Conservation (phyloP, 2,797 vertebrate species). For the Mastacembelus armatus region DNA sequence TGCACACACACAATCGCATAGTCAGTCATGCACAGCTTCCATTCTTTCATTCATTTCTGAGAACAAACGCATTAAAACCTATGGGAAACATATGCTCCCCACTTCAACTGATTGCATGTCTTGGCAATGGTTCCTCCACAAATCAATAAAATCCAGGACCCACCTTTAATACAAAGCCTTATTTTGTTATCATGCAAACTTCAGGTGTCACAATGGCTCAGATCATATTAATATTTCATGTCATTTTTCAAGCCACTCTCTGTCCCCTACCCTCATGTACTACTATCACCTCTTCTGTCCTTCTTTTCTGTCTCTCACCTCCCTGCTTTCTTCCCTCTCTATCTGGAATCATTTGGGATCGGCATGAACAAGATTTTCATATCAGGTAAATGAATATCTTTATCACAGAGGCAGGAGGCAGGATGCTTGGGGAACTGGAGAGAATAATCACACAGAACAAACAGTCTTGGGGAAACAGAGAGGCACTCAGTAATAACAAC, state of each 20-base stretch:
- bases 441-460: conserved; percentile 82
- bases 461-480: conserved; percentile 75
- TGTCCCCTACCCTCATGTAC: conserved; percentile 13
- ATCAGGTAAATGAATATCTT: conserved; percentile 84
- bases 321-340: conserved; percentile 49
- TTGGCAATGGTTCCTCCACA: conserved; percentile 19
- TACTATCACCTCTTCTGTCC: conserved; percentile 34
- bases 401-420: conserved; percentile 69
- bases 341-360: conserved; percentile 76
- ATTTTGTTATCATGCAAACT: conserved; percentile 66
- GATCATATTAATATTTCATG: conserved; percentile 74
- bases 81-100: conserved; percentile 26
- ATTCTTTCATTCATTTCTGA: conserved; percentile 19
- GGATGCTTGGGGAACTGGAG: conserved; percentile 70
- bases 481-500: conserved; percentile 74
- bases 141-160: conserved; percentile 34
- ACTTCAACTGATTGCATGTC: conserved; percentile 25
- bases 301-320: conserved; percentile 40
- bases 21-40: not conserved
- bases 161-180: conserved; percentile 35
- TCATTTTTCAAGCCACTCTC: conserved; percentile 49
- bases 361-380: conserved; percentile 79
- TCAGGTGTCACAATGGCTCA: conserved; percentile 52
- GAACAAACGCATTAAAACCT: conserved; percentile 18
- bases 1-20: not conserved